Evolutionary conservation across 2,113 vertebrate genomes (phyloP), one percentile per base, ranked within the genome.

Genomic region (Pollachius pollachius): DNA sequence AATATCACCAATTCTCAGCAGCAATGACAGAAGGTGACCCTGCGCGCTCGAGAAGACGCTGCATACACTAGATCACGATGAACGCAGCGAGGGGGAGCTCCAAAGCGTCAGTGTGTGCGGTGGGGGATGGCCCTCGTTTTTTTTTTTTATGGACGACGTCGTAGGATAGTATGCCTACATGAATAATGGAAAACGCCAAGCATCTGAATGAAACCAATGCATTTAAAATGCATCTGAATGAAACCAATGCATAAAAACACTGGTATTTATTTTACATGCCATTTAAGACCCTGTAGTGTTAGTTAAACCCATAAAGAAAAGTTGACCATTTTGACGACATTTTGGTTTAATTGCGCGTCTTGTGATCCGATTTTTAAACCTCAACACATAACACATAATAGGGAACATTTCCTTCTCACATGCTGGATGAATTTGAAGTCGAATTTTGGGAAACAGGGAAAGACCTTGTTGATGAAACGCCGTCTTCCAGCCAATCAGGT

Each of bases 21-120:
- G 88, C 88, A 79, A 78, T 86, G 86, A 86, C 86, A 89, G 90
- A 92, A 91, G 91, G 90, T 92, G 91, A 92, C 91, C 90, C 90
- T 88, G 85, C 85, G 77, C 54, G 41, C 41, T 48, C 88, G 71
- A 87, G 80, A 78, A 81, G 79, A 79, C 81, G 80, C 85, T 82
- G 90, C 89, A 81, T 90, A 83, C 85, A 82, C 84, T 52, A 75
- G 87, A 89, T 91, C 88, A 89, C 87, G 90, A 91, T 85, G 85
- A 83, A 57, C 85, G 79, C 88, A 85, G 88, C 87, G 69, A 84
- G 84, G 85, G 87, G 87, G 89, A 85, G 87, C 88, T 90, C 85
- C 84, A 79, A 80, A 30, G 82, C 89, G 81, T 79, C 77, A 85
- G 6, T 34, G 74, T 75, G 83, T 78, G 83, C 81, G 80, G 65